Percentiles rank a stretch among this genome's conserved stretches.
Evolutionary conservation across 2,113 vertebrate genomes (phyloP).

Genomic region (Thunnus thynnus): DNA sequence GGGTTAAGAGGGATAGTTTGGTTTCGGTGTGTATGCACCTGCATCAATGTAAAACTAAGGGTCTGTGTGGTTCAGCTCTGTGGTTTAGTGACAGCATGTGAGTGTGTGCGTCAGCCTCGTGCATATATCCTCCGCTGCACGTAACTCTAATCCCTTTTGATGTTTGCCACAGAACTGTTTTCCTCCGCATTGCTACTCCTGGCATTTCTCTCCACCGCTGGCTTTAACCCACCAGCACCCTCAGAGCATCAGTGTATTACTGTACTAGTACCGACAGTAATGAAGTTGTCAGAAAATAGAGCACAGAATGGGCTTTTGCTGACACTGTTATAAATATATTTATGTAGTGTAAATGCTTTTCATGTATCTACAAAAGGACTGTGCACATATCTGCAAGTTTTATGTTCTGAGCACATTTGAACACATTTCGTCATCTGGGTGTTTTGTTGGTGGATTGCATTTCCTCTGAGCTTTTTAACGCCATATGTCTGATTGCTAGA

Average conservation of each 20-base stretch:
- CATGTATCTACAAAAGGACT: conserved; percentile 3
- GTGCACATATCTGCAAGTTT: background rate
- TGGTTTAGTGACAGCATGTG: background rate
- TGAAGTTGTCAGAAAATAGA: conserved; percentile 1
- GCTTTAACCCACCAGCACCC: conserved; percentile 14
- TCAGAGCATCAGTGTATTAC: background rate
- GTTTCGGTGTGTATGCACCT: background rate
- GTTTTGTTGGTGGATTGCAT: background rate
- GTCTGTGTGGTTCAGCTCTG: conserved; percentile 18
- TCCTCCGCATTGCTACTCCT: conserved; percentile 33
- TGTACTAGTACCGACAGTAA: background rate
- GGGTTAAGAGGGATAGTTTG: conserved; percentile 5
- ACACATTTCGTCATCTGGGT: conserved; percentile 16
- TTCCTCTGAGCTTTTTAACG: background rate
- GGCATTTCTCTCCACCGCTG: conserved; percentile 24
- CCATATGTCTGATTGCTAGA: background rate
- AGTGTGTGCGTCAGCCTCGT: background rate
- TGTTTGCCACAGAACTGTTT: conserved; percentile 53
- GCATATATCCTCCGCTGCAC: conserved; percentile 37
- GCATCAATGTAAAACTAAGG: background rate
- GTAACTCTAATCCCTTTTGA: conserved; percentile 70
- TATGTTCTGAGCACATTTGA: conserved; percentile 9
- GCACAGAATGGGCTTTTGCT: conserved; percentile 1
- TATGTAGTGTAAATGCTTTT: background rate
- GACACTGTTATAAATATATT: conserved; percentile 16